Base-by-base conservation (phyloP, 2,888 invertebrate genomes). In the Cerastis leucographa region DNA sequence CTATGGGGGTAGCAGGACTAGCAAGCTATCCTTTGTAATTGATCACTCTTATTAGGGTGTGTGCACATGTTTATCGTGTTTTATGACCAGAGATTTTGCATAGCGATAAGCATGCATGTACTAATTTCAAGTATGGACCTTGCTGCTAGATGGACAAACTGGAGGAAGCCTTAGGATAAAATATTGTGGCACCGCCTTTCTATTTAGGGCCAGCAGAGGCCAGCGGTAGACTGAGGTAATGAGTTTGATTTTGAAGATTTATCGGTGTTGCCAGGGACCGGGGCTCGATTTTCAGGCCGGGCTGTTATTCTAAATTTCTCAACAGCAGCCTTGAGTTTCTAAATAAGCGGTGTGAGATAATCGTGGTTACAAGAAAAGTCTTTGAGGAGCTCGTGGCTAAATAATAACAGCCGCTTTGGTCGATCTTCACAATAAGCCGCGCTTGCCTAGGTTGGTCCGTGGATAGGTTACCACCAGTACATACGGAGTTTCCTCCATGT, bases 11-110 rank as follows among this genome's bases (percentile, higher is more conserved):
- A 46, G 35, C 44, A 35, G 35, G 35, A 35, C 35, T 35, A 35
- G 35, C 35, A 35, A 8, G 51, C 49, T 29, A 25, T 71, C 25
- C 65, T 65, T 25, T 22, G 68, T 51, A 59, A 78, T 72, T 69
- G 61, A 56, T 78, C 42, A 69, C 35, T 61, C 3, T 69, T 9
- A 12, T 72, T 19, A 59, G 9, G 54, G 4, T 29, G 42, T 40
- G 46, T 11, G 12, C 35, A 66, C 17, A 71, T 65, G 22, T 25
- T 59, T 12, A n/a, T 71, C 14, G 2, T 25, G 12, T n/a, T 78
- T 44, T 17, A 9, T 22, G 19, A 17, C 35, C 35, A n/a, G 42
- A n/a, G 4, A 49, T 19, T 62, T 42, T 42, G n/a, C 3, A 1
- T 40, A 62, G 35, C 35, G 35, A 2, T 35, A 35, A 2, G 35